Conservation (phyloP, 1,140 invertebrate species). For the Macrotrachela quadricornifera region DNA sequence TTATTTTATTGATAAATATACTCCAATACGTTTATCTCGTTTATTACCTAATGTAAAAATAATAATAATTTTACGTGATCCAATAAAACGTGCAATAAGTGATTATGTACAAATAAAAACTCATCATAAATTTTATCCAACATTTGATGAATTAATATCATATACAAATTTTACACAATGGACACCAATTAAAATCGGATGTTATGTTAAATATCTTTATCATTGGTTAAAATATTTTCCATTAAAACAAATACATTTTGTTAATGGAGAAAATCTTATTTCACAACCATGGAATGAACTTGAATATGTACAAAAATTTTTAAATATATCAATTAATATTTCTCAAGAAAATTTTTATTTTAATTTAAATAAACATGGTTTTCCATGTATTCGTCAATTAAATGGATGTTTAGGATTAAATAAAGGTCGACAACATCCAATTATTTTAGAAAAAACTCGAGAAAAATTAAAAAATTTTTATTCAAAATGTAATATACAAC, state of each 20-base stretch:
- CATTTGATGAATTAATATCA: too few relatives aligned
- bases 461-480: slow-evolving; percentile 62
- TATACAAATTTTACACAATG: slow-evolving; percentile 28
- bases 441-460: slow-evolving; percentile 47
- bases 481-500: slow-evolving; percentile 64
- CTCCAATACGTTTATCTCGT: slow-evolving; percentile 52
- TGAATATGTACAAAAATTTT: slow-evolving; percentile 57
- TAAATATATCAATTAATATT: slow-evolving; percentile 58
- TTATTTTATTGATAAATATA: slow-evolving; percentile 42
- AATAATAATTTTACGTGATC: slow-evolving; percentile 68
- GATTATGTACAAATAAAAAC: slow-evolving; percentile 52
- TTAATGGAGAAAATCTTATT: slow-evolving; percentile 67
- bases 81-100: slow-evolving; percentile 70
- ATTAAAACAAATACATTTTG: slow-evolving; percentile 56
- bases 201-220: slow-evolving; percentile 58
- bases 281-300: slow-evolving; percentile 64
- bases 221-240: slow-evolving; percentile 69
- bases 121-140: too few relatives aligned
- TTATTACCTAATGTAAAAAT: slow-evolving; percentile 68
- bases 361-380: slow-evolving; percentile 65
- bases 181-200: slow-evolving; percentile 60
- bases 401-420: slow-evolving; percentile 76
- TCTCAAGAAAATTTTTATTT: slow-evolving; percentile 77
- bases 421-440: slow-evolving; percentile 68
- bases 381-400: slow-evolving; percentile 60